Conservation (phyloP, 2,113 vertebrate genomes). For the Jacana jacana region DNA sequence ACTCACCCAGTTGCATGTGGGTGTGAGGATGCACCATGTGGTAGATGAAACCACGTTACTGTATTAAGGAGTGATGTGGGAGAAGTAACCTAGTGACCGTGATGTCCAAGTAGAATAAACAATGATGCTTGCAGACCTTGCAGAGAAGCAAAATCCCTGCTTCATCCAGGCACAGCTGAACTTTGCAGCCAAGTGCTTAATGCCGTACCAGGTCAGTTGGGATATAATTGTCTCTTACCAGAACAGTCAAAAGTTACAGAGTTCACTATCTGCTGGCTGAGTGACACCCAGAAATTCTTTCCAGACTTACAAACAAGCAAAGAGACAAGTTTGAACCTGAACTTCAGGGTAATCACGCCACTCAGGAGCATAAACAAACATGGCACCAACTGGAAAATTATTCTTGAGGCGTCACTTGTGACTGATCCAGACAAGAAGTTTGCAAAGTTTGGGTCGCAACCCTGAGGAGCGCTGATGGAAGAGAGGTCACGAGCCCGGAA, state of each 20-base stretch:
- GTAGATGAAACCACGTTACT: background rate
- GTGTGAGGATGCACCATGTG: background rate
- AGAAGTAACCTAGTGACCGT: background rate
- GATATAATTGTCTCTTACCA: background rate
- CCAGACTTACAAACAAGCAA: slow-evolving; percentile 11
- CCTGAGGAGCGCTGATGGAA: background rate
- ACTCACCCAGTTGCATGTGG: background rate
- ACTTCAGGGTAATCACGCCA: background rate
- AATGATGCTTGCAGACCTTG: background rate
- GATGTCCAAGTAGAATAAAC: background rate
- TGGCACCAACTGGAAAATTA: background rate
- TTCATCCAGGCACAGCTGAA: background rate
- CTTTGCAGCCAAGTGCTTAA: background rate
- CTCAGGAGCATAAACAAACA: slow-evolving; percentile 24
- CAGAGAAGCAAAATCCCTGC: background rate
- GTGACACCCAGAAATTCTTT: slow-evolving; percentile 46
- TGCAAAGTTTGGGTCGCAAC: background rate
- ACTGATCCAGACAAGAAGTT: background rate
- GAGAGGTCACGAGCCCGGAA: background rate
- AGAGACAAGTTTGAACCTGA: slow-evolving; percentile 47
- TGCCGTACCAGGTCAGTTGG: background rate
- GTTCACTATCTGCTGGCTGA: background rate
- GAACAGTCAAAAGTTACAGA: slow-evolving; percentile 10
- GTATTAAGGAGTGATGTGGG: background rate
- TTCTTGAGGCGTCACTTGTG: background rate